Percentiles rank a stretch among this genome's conserved stretches.
These are phyloP conservation scores for Biston stratarius DNA, from an alignment of 2,888 invertebrate species.

Conservation along the genomic window DNA sequence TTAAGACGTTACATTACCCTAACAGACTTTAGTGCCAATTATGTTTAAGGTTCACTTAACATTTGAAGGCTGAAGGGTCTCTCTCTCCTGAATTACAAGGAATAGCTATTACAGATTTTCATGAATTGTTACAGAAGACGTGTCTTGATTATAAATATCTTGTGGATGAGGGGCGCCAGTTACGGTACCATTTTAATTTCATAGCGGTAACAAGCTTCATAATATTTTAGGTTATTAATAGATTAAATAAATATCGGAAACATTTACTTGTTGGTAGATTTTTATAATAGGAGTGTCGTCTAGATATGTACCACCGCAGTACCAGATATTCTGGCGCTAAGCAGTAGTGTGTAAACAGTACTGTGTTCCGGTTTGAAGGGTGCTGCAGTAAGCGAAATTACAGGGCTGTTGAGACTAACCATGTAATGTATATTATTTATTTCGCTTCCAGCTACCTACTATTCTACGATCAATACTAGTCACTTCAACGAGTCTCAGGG, in stretches of 20 bases:
- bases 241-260: background rate
- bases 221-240: background rate
- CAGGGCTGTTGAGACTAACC: too few species aligned
- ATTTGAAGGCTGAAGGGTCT: slow-evolving; percentile 26
- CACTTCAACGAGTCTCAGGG: too few species aligned
- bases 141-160: slow-evolving; percentile 47
- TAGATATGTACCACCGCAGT: too few species aligned
- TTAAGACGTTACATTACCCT: slow-evolving; percentile 25
- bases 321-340: too few species aligned
- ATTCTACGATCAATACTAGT: too few species aligned
- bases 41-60: slow-evolving; percentile 37
- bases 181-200: slow-evolving; percentile 18
- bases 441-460: too few species aligned
- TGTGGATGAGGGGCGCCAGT: slow-evolving; percentile 8
- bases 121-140: slow-evolving; percentile 45
- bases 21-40: slow-evolving; percentile 33
- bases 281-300: background rate
- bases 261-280: background rate
- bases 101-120: slow-evolving; percentile 48
- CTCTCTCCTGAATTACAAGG: slow-evolving; percentile 39
- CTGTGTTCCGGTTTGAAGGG: too few species aligned
- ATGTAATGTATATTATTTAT: too few species aligned
- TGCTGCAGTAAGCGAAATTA: too few species aligned
- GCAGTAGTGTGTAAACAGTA: too few species aligned
- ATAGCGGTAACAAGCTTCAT: background rate